Evolutionary conservation across 2,113 vertebrate species (phyloP).

Genomic region (Cephalopterus ornatus): DNA sequence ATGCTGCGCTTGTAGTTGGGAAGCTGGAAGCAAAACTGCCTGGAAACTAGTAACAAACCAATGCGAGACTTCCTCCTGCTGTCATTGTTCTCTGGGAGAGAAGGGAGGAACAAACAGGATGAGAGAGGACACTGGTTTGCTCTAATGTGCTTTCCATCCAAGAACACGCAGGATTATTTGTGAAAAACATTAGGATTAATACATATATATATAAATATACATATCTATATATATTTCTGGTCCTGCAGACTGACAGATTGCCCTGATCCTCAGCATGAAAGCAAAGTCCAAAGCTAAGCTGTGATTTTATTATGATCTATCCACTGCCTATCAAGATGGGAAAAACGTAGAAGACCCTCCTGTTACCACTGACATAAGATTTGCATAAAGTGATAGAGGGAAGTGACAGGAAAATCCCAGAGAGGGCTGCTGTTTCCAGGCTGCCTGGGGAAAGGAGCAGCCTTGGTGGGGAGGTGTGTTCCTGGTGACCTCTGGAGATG

Average conservation of each 20-base stretch:
- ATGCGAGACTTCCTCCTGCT: conserved; percentile 40
- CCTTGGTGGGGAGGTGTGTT: not conserved
- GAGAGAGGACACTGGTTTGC: not conserved
- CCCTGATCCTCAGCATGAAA: not conserved
- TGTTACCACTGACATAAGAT: not conserved
- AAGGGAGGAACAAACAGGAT: not conserved
- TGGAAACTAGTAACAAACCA: conserved; percentile 53
- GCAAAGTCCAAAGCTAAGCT: not conserved
- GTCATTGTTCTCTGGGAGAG: conserved; percentile 22
- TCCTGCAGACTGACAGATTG: not conserved
- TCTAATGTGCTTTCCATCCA: not conserved
- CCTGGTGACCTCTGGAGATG: not conserved
- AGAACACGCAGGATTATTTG: not conserved
- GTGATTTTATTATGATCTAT: not conserved
- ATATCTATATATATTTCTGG: not conserved
- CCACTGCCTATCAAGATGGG: not conserved
- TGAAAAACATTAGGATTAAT: not conserved
- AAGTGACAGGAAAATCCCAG: not conserved
- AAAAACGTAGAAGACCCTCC: not conserved
- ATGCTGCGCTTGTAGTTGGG: not conserved
- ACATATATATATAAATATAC: not conserved
- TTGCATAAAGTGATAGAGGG: not conserved
- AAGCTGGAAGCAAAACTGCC: conserved; percentile 53
- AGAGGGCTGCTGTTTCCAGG: not conserved
- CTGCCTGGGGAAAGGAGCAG: not conserved